phyloP scores from a whole-genome alignment of 92 coral and sea anemone genomes.

The Zoanthus solanderi region DNA sequence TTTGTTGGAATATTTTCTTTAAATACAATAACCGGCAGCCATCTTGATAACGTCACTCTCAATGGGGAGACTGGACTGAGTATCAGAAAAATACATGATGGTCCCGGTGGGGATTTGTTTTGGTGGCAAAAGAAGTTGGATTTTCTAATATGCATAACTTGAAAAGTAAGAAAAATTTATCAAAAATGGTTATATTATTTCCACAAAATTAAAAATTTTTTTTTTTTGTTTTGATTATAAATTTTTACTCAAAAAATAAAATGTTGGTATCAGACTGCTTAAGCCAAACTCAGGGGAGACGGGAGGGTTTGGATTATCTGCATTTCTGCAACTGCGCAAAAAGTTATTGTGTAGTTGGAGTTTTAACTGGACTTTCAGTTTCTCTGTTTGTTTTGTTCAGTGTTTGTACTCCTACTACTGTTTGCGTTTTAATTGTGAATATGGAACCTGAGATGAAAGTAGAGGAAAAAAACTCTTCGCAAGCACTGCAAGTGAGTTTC shows the following conservation, averaged over 20 bases:
- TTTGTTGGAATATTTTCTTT: neutral
- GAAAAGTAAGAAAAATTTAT: neutral
- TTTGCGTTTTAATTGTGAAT: neutral
- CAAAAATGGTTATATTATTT: neutral
- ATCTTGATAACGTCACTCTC: constrained; percentile 3
- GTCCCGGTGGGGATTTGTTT: neutral
- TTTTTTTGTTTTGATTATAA: neutral
- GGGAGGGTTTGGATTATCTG: neutral
- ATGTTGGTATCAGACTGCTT: neutral
- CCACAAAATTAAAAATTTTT: neutral
- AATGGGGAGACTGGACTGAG: constrained; percentile 16
- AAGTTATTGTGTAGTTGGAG: neutral
- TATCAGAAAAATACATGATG: neutral
- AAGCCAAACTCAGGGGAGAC: neutral
- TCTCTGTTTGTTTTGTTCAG: neutral
- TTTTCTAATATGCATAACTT: neutral
- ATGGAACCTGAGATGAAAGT: constrained; percentile 40
- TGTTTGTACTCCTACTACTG: neutral
- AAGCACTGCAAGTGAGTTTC: constrained; percentile 8
- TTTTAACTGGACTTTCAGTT: neutral
- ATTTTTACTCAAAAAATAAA: neutral
- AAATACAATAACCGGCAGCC: constrained; percentile 2
- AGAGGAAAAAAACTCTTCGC: neutral
- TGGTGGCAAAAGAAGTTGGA: neutral
- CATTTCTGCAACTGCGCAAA: constrained; percentile 34